Evolutionary conservation across 2,113 vertebrate genomes (phyloP).

Genomic region (Butastur rufipennis): DNA sequence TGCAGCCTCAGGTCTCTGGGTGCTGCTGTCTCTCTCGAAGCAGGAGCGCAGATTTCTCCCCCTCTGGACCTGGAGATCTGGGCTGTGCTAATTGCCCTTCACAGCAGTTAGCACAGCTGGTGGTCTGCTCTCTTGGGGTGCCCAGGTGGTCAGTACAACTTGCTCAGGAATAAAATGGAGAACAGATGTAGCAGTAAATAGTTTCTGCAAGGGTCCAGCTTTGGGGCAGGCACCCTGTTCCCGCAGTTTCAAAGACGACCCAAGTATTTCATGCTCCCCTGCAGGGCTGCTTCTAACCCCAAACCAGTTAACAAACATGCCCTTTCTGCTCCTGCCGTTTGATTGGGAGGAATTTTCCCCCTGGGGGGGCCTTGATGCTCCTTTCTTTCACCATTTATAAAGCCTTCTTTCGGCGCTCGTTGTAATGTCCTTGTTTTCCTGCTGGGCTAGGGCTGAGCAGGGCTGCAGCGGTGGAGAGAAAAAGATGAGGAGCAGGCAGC

Average conservation of each 20-base stretch:
- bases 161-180: background rate
- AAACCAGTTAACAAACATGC: background rate
- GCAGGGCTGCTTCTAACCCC: background rate
- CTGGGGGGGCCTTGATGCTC: background rate
- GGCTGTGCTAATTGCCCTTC: background rate
- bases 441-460: background rate
- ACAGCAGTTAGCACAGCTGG: background rate
- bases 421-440: background rate
- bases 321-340: background rate
- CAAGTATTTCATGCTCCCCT: background rate
- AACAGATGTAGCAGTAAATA: background rate
- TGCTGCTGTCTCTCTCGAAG: accelerated
- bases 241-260: background rate
- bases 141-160: background rate
- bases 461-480: background rate
- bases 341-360: background rate
- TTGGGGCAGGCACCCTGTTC: background rate
- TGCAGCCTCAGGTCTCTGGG: background rate
- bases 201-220: background rate
- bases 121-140: background rate
- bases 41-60: background rate
- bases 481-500: background rate
- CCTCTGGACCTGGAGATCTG: background rate
- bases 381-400: background rate
- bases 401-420: background rate